phyloP scores from a whole-genome alignment of 2,797 vertebrate genomes.

The Muscicapa comitata region DNA sequence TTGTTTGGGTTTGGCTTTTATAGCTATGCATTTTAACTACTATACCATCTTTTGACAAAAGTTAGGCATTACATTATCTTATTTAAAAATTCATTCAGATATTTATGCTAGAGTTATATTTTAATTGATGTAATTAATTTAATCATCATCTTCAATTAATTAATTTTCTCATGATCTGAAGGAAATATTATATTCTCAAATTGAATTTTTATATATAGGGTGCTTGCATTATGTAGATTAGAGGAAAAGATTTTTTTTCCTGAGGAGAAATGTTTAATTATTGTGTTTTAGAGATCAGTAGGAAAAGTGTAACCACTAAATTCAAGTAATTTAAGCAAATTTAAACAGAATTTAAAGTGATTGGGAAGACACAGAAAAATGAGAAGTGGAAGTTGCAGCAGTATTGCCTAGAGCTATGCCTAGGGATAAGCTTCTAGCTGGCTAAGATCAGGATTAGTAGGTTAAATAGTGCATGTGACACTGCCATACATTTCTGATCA shows the following conservation, averaged over 20 bases:
- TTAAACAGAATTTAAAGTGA: background rate
- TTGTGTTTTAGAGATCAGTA: background rate
- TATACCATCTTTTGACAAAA: background rate
- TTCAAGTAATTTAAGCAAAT: background rate
- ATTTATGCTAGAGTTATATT: slow-evolving; percentile 13
- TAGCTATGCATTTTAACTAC: background rate
- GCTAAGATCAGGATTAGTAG: background rate
- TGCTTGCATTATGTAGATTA: background rate
- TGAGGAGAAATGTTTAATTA: background rate
- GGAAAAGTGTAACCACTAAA: background rate
- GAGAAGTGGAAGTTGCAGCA: background rate
- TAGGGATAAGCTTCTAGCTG: background rate
- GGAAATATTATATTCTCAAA: background rate
- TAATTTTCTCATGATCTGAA: background rate
- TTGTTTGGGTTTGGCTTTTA: background rate
- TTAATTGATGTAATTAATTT: background rate
- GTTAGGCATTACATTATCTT: slow-evolving; percentile 18
- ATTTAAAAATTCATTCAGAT: slow-evolving; percentile 23
- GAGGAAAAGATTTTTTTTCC: background rate
- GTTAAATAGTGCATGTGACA: background rate
- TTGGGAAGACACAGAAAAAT: background rate
- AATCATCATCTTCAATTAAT: background rate
- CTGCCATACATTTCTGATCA: background rate
- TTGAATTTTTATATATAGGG: background rate
- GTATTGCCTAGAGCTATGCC: background rate